Base-by-base conservation (phyloP, 1,140 invertebrate genomes). In the Aporrectodea caliginosa region DNA sequence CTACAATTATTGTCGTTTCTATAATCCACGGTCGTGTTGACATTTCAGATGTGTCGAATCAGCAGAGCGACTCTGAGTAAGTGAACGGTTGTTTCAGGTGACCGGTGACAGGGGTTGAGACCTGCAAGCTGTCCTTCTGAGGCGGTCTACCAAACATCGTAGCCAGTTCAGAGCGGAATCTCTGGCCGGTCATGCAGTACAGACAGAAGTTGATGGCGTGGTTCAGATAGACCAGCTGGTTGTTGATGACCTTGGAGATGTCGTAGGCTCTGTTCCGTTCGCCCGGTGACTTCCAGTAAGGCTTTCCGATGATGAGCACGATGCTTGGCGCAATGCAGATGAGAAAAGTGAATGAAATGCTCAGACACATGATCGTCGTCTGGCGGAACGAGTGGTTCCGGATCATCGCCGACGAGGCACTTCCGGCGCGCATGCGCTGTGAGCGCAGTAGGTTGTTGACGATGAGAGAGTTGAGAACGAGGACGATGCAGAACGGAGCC, bases 181-280 rank as follows among this genome's bases (percentile, higher is more conserved):
- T 76, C n/a, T 69, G 72, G 29, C 83, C 82, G 16, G 79, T 79
- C 22, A 83, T 33, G 31, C 80, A 82, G 43, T 83, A 83, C 2
- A 83, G 35, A 72, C 81, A 82, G 77, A 83, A 82, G 33, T 83
- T 83, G 35, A 80, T 79, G n/a, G 82, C 80, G 78, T 83, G 82
- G 70, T 83, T 83, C 30, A 82, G 33, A 68, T 79, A 80, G n/a
- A 78, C 33, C 2, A 82, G 34, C 32, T 76, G 43, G 72, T 80
- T 78, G 70, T 71, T 74, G 71, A 82, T 68, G 1, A 69, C 33
- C 72, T 78, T 81, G 32, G 69, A 22, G 69, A 78, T 73, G 76
- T 74, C 72, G 34, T 78, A 81, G 22, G 68, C 33, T 22, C 2
- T 33, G 69, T 77, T 77, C 27, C 27, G 35, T 2, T 32, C 22